These are phyloP conservation scores for Mormyrus iriodes DNA, from an alignment of 2,113 vertebrate species.

Conservation along the genomic window DNA sequence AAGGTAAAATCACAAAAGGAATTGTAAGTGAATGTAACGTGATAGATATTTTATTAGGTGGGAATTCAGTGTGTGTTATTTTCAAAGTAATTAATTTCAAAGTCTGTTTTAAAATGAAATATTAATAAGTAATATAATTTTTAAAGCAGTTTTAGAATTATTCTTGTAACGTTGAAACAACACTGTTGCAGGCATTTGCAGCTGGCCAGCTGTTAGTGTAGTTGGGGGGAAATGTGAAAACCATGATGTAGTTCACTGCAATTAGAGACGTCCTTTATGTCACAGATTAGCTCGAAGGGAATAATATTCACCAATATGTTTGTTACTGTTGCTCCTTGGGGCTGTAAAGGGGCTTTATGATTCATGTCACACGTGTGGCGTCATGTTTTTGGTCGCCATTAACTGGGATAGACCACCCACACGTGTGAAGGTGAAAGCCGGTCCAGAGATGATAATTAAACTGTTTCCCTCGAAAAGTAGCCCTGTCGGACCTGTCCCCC, in stretches of 20 bases:
- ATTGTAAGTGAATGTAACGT: not conserved
- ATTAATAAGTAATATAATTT: not conserved
- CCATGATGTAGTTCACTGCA: not conserved
- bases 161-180: not conserved
- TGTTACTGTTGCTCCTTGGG: constrained; percentile 49
- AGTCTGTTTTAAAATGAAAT: not conserved
- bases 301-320: not conserved
- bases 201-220: not conserved
- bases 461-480: constrained; percentile 57
- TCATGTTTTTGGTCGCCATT: constrained; percentile 41
- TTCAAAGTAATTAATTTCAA: not conserved
- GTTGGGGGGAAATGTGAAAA: not conserved
- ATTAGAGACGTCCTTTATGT: constrained; percentile 25
- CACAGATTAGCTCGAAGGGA: constrained; percentile 25
- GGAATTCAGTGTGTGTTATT: not conserved
- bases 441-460: constrained; percentile 60
- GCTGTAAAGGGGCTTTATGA: constrained; percentile 51
- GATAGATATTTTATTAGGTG: not conserved
- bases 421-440: constrained; percentile 49
- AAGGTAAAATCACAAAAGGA: not conserved
- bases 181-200: not conserved
- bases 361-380: constrained; percentile 42
- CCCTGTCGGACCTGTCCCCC: constrained; percentile 54
- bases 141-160: not conserved
- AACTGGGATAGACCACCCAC: constrained; percentile 61